These are phyloP conservation scores for Rhinolophus sinicus DNA, from an alignment of 2,113 vertebrate genomes.

Conservation along the genomic window DNA sequence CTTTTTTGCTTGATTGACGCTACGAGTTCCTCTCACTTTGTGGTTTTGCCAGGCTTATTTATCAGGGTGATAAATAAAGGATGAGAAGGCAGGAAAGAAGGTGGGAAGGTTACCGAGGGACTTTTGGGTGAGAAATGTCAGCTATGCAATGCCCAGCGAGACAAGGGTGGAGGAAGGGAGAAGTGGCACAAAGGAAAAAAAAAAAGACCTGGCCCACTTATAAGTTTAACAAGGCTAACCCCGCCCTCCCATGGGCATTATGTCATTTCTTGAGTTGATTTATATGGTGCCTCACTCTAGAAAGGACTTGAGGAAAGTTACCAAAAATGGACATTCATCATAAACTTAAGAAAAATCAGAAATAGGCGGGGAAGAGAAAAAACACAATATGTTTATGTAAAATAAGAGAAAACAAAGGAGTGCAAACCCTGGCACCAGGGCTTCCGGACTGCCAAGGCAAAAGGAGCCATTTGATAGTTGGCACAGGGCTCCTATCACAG, in stretches of 20 bases:
- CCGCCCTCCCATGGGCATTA: not conserved
- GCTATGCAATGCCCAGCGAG: not conserved
- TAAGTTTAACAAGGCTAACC: not conserved
- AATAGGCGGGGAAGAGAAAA: not conserved
- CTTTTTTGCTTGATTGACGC: not conserved
- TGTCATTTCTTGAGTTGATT: constrained; percentile 61
- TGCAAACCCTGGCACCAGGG: not conserved
- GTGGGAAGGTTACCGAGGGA: not conserved
- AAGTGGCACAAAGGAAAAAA: not conserved
- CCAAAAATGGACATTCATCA: not conserved
- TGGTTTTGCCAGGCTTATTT: not conserved
- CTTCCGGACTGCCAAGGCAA: not conserved
- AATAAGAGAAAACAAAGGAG: not conserved
- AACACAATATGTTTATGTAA: not conserved
- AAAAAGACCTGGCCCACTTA: constrained; percentile 11
- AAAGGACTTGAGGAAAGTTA: constrained; percentile 43
- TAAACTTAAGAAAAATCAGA: constrained; percentile 25
- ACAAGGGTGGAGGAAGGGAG: no score
- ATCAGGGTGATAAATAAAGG: not conserved
- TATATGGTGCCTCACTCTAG: not conserved
- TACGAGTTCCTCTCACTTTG: not conserved
- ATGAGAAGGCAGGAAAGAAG: not conserved
- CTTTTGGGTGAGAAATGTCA: not conserved
- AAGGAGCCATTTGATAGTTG: not conserved
- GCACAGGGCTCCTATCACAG: accelerated